Base-by-base conservation (phyloP, 2,888 invertebrate species). In the Nomada ruficornis region DNA sequence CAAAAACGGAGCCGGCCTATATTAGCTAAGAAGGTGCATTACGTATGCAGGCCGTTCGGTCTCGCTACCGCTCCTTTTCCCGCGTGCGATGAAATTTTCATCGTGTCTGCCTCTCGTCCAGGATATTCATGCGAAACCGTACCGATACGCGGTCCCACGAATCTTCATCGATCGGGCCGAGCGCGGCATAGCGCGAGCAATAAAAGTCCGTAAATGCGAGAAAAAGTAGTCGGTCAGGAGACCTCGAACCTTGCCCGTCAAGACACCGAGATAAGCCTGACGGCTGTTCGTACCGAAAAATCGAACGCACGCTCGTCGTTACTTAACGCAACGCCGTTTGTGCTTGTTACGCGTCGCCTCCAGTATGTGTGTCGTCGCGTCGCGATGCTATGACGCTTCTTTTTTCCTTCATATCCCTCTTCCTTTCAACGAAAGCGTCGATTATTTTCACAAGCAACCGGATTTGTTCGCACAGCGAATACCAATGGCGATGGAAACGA, bases 21-120 rank as follows among this genome's bases (percentile, higher is more conserved):
- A 90, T 91, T 89, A 91, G 87, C 87, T 91, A 89, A 89, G 88
- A 91, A 86, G 82, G 83, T 75, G 65, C 78, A 91, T 90, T 90
- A 90, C 85, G 89, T 89, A 90, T 91, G 91, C 90, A 90, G 89
- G 86, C 87, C 90, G 85, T 67, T 82, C 89, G 88, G 83, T 78
- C 77, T 79, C 70, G 67, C 79, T 75, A 64, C 82, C 84, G 72
- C 83, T 82, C 83, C 77, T 81, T 80, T 75, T 74, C 80, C 78
- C 73, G 86, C 86, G 88, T 89, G 85, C 89, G 84, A 83, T 85
- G 86, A 88, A 88, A 90, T 89, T 89, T 88, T 88, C 70, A 88
- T 88, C 79, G 85, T 71, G 74, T 68, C 55, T 26, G 63, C 57
- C 80, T 50, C 47, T 47, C 13, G 54, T 77, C 80, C 84, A 77